Evolutionary conservation across 2,888 invertebrate species (phyloP), one percentile per base, ranked within the genome.

Genomic region (Schizaphis graminum): DNA sequence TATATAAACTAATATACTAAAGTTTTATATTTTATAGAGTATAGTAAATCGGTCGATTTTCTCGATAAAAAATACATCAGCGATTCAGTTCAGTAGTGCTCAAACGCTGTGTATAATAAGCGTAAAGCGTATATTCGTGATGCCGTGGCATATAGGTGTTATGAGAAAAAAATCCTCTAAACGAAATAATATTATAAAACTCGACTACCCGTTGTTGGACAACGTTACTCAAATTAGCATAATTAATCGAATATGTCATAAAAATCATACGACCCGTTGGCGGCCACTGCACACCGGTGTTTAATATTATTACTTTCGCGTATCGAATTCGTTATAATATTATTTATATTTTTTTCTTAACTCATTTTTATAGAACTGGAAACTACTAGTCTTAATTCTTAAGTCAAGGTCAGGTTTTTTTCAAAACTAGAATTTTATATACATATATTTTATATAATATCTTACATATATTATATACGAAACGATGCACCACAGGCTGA

Each of bases 201-300:
- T 90, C 35, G 24, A 26, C 67, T 49, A 49, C 35, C 41, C 61
- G 44, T 47, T n/a, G 84, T 91, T 41, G n/a, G 77, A 91, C 91
- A 84, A 13, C 53, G 26, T 47, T 89, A 44, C 61, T 56, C 28
- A 91, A 91, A 91, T 91, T 91, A 91, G 84, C 91, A 91, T 91
- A 91, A 91, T 91, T 84, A 91, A 91, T 91, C 85, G 91, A 91
- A 85, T 77, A 77, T 85, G 85, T 91, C 85, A 57, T 91, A 85
- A 91, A 91, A 91, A 91, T 57, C 91, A 85, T 53, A 57, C 91
- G 85, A 26, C 57, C 85, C 28, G 53, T 56, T 85, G 84, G 91
- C 77, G 77, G 77, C 77, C 49, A 41, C 91, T 26, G 44, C 89
- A 28, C 61, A 26, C 26, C 35, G 77, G 28, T 91, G 53, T 84